Percentiles rank a stretch among this genome's conserved stretches.
Conservation (phyloP, 2,113 vertebrate genomes). For the Strix aluco region DNA sequence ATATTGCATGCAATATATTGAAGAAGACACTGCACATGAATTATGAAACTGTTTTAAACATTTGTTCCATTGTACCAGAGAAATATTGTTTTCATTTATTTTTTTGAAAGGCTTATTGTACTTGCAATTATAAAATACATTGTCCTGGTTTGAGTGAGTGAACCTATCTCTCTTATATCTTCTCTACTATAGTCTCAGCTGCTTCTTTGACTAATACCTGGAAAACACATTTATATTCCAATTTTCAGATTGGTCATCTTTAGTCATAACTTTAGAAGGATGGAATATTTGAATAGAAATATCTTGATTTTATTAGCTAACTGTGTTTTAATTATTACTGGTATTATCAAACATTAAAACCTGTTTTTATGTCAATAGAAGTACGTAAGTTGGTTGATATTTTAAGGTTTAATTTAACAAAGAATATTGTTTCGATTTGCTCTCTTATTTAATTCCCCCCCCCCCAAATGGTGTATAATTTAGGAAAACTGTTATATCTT, state of each 20-base stretch:
- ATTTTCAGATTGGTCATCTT: not conserved
- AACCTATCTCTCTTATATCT: not conserved
- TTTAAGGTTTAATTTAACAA: not conserved
- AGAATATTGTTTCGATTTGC: not conserved
- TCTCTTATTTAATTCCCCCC: not conserved
- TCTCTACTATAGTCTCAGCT: not conserved
- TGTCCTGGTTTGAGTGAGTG: no score
- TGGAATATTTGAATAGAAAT: not conserved
- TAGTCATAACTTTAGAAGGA: not conserved
- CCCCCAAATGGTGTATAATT: not conserved
- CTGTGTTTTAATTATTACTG: not conserved
- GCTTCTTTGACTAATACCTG: not conserved
- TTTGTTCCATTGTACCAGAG: constrained; percentile 61
- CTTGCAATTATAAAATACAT: not conserved
- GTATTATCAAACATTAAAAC: not conserved
- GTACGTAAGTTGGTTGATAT: not conserved
- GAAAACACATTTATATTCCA: not conserved
- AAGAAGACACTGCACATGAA: not conserved
- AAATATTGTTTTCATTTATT: not conserved
- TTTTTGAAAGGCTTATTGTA: not conserved
- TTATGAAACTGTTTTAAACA: constrained; percentile 34
- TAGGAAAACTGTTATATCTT: not conserved
- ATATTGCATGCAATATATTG: constrained; percentile 42
- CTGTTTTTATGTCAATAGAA: not conserved
- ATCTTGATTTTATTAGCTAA: not conserved